Percentiles rank a stretch among this genome's conserved stretches.
phyloP scores from a whole-genome alignment of 2,113 vertebrate species.

The Hydropotes inermis region DNA sequence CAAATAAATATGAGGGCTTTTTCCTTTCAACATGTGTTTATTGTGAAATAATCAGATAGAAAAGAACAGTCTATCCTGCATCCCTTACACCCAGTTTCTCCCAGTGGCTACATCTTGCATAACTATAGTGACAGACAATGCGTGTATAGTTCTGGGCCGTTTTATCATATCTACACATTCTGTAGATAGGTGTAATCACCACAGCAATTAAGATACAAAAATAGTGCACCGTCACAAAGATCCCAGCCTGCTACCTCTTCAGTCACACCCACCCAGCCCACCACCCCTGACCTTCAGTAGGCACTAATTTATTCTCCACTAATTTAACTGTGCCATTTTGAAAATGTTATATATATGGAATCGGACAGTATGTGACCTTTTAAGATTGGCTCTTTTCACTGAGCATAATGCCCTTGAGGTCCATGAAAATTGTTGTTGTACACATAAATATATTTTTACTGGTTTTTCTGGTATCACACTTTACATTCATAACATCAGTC shows the following conservation, averaged over 20 bases:
- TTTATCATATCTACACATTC: not conserved
- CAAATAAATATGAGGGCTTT: not conserved
- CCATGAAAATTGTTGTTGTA: not conserved
- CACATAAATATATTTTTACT: conserved; percentile 32
- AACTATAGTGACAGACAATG: not conserved
- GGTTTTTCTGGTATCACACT: not conserved
- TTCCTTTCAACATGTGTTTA: not conserved
- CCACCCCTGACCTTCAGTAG: not conserved
- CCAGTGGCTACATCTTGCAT: not conserved
- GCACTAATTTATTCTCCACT: conserved; percentile 28
- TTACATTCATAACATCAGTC: not conserved
- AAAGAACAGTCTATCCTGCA: not conserved
- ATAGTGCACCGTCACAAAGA: conserved; percentile 18
- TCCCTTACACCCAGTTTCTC: not conserved
- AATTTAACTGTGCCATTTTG: conserved; percentile 30
- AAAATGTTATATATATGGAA: conserved; percentile 31
- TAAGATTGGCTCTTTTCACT: conserved; percentile 28
- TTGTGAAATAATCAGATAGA: not conserved
- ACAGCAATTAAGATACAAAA: conserved; percentile 32
- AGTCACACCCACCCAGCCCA: not conserved
- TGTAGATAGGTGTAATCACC: not conserved
- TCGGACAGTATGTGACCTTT: not conserved
- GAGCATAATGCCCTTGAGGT: conserved; percentile 26
- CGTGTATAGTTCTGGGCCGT: not conserved
- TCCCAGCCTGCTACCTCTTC: not conserved